A percentile compares a stretch with the other conserved stretches of the same genome.
Conservation (phyloP, 1,140 invertebrate species). For the Eubasilissa regina region DNA sequence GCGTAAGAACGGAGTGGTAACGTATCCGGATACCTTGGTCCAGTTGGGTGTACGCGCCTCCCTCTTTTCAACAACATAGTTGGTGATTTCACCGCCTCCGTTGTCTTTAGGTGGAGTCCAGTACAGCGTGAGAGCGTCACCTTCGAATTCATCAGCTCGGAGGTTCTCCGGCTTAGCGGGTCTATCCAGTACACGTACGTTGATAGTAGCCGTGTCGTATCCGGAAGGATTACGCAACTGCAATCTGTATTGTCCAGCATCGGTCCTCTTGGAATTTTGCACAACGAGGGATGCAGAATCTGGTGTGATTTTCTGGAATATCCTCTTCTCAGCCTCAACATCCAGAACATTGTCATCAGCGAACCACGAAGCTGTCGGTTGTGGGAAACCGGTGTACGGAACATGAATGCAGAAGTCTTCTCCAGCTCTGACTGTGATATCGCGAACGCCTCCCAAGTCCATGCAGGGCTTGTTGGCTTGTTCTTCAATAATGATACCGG, state of each 20-base stretch:
- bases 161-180: constrained; percentile 91
- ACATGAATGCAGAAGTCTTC: constrained; percentile 98
- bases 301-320: constrained; percentile 89
- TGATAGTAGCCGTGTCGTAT: constrained; percentile 93
- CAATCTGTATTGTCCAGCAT: constrained; percentile 93
- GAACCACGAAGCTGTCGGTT: constrained; percentile 95
- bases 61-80: constrained; percentile 96
- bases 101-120: constrained; percentile 98
- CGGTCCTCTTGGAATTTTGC: constrained; percentile 91
- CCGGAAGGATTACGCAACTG: constrained; percentile 96
- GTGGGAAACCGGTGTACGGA: constrained; percentile 95
- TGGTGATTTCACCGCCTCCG: constrained; percentile 95
- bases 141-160: constrained; percentile 93
- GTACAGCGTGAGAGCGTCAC: constrained; percentile 94
- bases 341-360: constrained; percentile 84
- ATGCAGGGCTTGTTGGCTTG: constrained; percentile 97
- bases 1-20: constrained; percentile 88
- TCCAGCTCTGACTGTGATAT: constrained; percentile 96
- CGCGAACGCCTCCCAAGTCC: constrained; percentile 92
- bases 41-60: constrained; percentile 87
- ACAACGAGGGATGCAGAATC: constrained; percentile 93
- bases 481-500: constrained; percentile 90
- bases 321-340: constrained; percentile 82
- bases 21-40: constrained; percentile 93
- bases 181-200: constrained; percentile 94